These are phyloP conservation scores for Pangasius larnaudii DNA, from an alignment of 2,797 vertebrate species.

Conservation along the genomic window DNA sequence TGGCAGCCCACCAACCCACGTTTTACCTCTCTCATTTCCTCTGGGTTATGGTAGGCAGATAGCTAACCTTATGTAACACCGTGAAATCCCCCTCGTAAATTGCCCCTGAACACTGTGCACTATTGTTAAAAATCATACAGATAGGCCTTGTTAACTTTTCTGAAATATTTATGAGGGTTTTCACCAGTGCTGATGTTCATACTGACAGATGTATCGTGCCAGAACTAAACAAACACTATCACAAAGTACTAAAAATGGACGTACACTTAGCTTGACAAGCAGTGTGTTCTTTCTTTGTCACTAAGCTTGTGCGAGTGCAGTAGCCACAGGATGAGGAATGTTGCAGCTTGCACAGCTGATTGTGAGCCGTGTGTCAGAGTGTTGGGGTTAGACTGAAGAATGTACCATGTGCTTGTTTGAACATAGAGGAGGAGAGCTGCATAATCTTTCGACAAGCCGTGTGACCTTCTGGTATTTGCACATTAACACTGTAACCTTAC, in stretches of 20 bases:
- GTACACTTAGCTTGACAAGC: neutral
- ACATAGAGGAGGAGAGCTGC: conserved; percentile 30
- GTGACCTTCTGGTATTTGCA: conserved; percentile 21
- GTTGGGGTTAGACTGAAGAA: conserved; percentile 38
- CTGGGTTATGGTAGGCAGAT: conserved; percentile 56
- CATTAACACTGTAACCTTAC: conserved; percentile 3
- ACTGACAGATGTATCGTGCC: conserved; percentile 21
- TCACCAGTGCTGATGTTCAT: neutral
- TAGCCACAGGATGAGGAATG: conserved; percentile 58
- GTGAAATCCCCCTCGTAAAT: conserved; percentile 50
- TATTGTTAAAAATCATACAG: conserved; percentile 51
- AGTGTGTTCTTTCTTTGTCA: neutral
- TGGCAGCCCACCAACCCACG: conserved; percentile 26
- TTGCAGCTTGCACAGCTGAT: conserved; percentile 53
- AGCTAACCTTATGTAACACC: conserved; percentile 50
- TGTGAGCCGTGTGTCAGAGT: conserved; percentile 43
- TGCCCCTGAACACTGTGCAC: conserved; percentile 25
- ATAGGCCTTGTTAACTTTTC: conserved; percentile 5
- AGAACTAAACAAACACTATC: neutral
- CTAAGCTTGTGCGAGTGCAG: conserved; percentile 39
- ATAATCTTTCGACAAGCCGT: conserved; percentile 64
- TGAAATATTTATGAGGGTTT: neutral
- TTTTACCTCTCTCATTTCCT: conserved; percentile 62
- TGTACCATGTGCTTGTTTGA: conserved; percentile 48
- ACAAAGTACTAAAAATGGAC: neutral